Base-by-base conservation (phyloP, 1,140 invertebrate genomes). In the Meloidogyne hapla region DNA sequence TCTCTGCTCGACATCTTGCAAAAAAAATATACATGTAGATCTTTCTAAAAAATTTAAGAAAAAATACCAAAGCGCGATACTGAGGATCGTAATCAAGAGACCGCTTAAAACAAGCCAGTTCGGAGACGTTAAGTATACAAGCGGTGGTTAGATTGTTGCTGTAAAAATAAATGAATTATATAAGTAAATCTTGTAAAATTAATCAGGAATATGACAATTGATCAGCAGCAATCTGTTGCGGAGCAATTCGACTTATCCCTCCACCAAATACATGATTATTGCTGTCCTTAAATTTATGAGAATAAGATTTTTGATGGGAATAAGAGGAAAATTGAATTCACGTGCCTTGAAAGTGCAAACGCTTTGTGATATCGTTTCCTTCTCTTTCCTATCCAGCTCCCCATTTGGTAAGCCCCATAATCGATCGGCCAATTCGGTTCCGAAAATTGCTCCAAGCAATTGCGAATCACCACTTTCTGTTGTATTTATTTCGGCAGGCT, bases 61-160 rank as follows among this genome's bases (percentile, higher is more conserved):
- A 33, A 33, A 33, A 33, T 33, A 33, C 33, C 33, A 33, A 13
- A 83, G 48, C 62, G 71, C 75, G 83, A 67, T 83, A 81, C 25
- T 75, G 65, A n/a, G 45, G 42, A 61, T 83, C 83, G 25, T 82
- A 75, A 38, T 84, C 80, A 45, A 83, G 38, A 56, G 45, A 23
- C 10, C 71, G 48, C 33, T 69, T 25, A 67, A 81, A 83, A 45
- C 81, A 83, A 56, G 42, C 69, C 9, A 84, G 28, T 69, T 83
- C 83, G 13, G 77, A 63, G 0, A 75, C 48, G 28, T 68, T 42
- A 9, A 83, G 62, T 1, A 62, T 42, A 65, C 81, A 83, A 9
- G 80, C 75, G 25, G 67, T 82, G 61, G 81, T 83, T 26, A 81
- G 33, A 62, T 81, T 76, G 69, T 80, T 81, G 56, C 81, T 84